A percentile compares a stretch with the other conserved stretches of the same genome.
Evolutionary conservation across 2,888 invertebrate genomes (phyloP).

Genomic region (Acutogordius australiensis): DNA sequence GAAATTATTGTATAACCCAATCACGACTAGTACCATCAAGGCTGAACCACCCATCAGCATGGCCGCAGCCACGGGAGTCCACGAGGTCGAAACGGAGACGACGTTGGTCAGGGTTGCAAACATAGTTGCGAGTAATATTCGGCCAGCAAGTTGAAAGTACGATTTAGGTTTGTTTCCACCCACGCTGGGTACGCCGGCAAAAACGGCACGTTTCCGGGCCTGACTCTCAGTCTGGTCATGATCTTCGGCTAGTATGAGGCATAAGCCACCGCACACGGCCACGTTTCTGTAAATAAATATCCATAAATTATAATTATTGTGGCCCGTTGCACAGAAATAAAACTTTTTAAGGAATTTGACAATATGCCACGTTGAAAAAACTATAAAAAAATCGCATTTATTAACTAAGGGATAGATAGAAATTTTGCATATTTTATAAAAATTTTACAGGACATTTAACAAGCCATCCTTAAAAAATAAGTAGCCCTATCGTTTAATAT

Average conservation of each 20-base stretch:
- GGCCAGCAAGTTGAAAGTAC: slow-evolving; percentile 72
- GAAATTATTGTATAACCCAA: slow-evolving; percentile 43
- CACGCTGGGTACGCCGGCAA: slow-evolving; percentile 45
- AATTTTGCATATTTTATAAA: too few species aligned
- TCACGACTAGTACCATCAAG: slow-evolving; percentile 71
- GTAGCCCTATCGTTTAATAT: too few species aligned
- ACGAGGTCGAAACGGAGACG: slow-evolving; percentile 43
- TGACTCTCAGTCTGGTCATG: slow-evolving; percentile 41
- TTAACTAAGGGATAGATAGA: too few species aligned
- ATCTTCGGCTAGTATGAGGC: slow-evolving; percentile 79
- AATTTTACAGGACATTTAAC: too few species aligned
- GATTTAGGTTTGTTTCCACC: slow-evolving; percentile 54
- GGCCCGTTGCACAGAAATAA: too few species aligned
- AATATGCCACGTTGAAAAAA: too few species aligned
- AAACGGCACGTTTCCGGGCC: slow-evolving; percentile 50
- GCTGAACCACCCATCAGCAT: slow-evolving; percentile 71
- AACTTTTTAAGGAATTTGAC: too few species aligned
- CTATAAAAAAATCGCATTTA: too few species aligned
- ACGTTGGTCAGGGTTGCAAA: slow-evolving; percentile 78
- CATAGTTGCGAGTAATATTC: slow-evolving; percentile 86
- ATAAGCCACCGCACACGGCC: slow-evolving; percentile 77
- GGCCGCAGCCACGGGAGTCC: neutral
- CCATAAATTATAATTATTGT: neutral
- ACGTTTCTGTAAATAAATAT: slow-evolving; percentile 37
- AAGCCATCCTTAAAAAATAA: too few species aligned